Conservation (phyloP, 2,797 vertebrate genomes). For the Neoniphon sammara region DNA sequence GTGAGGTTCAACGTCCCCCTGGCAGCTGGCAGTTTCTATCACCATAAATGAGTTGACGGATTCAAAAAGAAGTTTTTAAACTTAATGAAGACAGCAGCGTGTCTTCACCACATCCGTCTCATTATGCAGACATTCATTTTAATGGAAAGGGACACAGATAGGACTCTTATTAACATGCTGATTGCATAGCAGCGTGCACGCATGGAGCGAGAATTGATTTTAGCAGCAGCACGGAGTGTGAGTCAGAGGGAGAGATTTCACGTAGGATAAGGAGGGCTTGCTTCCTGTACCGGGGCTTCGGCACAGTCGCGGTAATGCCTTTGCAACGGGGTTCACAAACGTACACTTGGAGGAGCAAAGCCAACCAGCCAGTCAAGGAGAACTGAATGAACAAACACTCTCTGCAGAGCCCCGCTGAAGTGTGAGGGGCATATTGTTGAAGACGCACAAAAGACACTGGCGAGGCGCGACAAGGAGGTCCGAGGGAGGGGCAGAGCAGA, state of each 20-base stretch:
- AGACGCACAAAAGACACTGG: slow-evolving; percentile 53
- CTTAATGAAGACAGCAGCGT: too few relatives aligned
- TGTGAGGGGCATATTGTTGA: slow-evolving; percentile 33
- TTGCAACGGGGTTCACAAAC: background rate
- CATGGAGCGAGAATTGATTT: background rate
- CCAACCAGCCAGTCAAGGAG: slow-evolving; percentile 16
- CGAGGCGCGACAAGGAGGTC: slow-evolving; percentile 38
- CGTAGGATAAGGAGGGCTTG: background rate
- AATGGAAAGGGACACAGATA: background rate
- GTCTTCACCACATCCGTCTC: background rate
- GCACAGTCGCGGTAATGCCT: background rate
- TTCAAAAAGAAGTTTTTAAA: too few relatives aligned
- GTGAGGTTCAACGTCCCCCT: too few relatives aligned
- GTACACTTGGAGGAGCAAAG: background rate
- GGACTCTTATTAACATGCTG: background rate
- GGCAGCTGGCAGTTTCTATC: too few relatives aligned
- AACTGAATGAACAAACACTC: slow-evolving; percentile 14
- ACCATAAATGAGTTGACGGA: too few relatives aligned
- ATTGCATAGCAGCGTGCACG: background rate
- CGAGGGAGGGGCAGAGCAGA: background rate
- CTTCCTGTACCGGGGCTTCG: background rate
- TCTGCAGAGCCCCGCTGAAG: slow-evolving; percentile 14
- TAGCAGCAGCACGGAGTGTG: too few relatives aligned
- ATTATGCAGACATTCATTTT: background rate
- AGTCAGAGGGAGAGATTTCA: background rate